Evolutionary conservation across 2,888 invertebrate species (phyloP).

Genomic region (Stenchaetothrips biformis): DNA sequence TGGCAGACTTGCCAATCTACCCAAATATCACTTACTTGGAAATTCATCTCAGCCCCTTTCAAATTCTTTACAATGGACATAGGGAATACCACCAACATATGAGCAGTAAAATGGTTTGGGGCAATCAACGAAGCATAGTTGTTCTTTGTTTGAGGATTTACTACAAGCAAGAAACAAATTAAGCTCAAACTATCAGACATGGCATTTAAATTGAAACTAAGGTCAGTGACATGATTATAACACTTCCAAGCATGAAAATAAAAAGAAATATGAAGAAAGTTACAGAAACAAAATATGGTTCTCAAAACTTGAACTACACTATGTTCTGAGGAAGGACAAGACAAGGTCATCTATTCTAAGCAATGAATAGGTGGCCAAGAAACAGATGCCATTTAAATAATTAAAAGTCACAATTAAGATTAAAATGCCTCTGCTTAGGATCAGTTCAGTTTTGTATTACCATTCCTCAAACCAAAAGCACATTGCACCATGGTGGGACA

Average conservation of each 20-base stretch:
- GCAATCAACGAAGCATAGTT: not conserved
- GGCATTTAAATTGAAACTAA: not conserved
- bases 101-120: not conserved
- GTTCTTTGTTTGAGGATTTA: not conserved
- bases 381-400: not conserved
- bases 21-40: not conserved
- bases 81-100: not conserved
- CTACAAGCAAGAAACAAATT: not conserved
- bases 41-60: not conserved
- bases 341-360: not conserved
- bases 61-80: not conserved
- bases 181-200: not conserved
- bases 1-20: not conserved
- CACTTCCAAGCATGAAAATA: not conserved
- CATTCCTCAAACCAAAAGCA: no score
- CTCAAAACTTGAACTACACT: not conserved
- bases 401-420: not conserved
- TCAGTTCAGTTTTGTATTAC: no score
- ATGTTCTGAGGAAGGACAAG: no score
- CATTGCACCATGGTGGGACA: no score
- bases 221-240: not conserved
- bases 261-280: not conserved
- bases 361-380: not conserved
- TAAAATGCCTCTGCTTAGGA: not conserved
- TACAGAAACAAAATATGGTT: not conserved